Conservation (phyloP, 2,113 vertebrate species). For the Charadrius vociferus region DNA sequence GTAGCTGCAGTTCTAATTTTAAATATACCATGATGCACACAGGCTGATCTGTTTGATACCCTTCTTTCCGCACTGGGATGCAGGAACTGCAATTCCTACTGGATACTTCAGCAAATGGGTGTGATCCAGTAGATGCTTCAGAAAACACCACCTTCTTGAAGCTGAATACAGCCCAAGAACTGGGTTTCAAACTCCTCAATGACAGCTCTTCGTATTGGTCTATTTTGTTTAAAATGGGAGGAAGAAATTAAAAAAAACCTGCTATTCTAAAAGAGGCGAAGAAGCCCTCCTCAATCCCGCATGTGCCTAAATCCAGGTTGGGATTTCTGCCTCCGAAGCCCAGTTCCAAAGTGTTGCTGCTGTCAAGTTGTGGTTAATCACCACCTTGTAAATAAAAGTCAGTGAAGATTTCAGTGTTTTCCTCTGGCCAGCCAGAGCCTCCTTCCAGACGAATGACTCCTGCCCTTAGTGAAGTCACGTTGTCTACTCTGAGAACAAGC, state of each 20-base stretch:
- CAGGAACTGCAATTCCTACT: background rate
- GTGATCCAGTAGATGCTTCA: background rate
- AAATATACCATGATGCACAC: background rate
- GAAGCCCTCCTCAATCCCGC: background rate
- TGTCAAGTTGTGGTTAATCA: background rate
- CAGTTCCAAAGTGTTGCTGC: background rate
- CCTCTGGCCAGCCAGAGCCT: background rate
- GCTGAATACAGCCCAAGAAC: background rate
- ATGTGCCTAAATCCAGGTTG: background rate
- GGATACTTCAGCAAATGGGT: background rate
- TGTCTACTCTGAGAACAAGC: background rate
- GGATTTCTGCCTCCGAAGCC: background rate
- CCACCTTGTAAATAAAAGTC: background rate
- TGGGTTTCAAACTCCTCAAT: background rate
- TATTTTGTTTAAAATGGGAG: background rate
- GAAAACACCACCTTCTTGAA: background rate
- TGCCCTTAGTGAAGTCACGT: background rate
- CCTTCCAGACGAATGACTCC: background rate
- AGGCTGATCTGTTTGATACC: background rate
- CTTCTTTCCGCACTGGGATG: background rate
- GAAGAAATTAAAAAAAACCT: background rate
- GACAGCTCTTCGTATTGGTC: background rate
- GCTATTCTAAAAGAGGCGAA: background rate
- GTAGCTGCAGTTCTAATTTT: background rate
- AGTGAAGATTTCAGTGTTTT: background rate